A percentile compares a stretch with the other conserved stretches of the same genome.
Conservation (phyloP, 2,888 invertebrate genomes). For the Odontothrips loti region DNA sequence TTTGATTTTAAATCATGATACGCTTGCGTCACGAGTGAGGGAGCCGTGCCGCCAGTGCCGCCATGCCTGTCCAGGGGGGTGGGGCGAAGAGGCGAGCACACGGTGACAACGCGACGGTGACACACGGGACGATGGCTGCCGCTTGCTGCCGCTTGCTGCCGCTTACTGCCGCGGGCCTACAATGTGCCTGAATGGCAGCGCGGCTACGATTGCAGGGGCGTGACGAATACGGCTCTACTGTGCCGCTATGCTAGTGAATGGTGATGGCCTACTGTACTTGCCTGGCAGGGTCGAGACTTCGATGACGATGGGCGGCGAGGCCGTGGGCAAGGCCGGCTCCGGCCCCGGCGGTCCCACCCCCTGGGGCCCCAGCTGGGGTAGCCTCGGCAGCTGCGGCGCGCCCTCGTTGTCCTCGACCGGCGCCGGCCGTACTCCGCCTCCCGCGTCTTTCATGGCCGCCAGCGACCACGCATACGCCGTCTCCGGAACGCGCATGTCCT, state of each 20-base stretch:
- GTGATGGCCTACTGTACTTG: neutral
- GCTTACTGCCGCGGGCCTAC: too few species aligned
- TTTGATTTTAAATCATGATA: too few species aligned
- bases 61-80: too few species aligned
- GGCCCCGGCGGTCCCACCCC: neutral
- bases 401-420: neutral
- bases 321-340: neutral
- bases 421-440: neutral
- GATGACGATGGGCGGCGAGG: neutral
- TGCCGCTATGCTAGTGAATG: neutral
- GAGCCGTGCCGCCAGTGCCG: too few species aligned
- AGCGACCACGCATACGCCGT: conserved; percentile 2
- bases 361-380: neutral
- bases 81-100: too few species aligned
- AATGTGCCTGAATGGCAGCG: neutral
- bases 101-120: neutral
- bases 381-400: too few species aligned
- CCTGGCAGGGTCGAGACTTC: conserved; percentile 14
- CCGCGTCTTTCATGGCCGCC: neutral
- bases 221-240: neutral
- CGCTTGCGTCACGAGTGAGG: too few species aligned
- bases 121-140: neutral
- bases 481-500: conserved; percentile 15
- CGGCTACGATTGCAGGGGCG: too few species aligned
- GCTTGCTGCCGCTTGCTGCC: too few species aligned